Evolutionary conservation across 2,113 vertebrate species (phyloP), one percentile per base, ranked within the genome.

Genomic region (Cranoglanis bouderius): DNA sequence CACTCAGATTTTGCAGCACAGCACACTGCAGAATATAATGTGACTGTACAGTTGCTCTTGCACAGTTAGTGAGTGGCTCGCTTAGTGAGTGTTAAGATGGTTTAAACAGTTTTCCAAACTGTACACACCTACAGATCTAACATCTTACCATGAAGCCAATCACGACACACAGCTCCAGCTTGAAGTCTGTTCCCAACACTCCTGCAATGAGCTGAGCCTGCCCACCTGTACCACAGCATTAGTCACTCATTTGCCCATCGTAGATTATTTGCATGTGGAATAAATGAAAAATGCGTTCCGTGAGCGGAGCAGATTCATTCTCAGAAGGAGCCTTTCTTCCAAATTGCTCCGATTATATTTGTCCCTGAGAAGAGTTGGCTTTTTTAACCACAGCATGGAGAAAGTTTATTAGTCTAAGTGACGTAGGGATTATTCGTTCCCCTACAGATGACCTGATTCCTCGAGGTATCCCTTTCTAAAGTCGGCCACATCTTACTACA

Each of bases 241-340:
- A 63, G 57, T 63, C 57, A 84, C 55, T 63, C 82, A 84, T 84
- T 84, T 84, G 59, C 38, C 40, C 59, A 65, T 63, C 38, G 21
- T 32, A 10, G 40, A 65, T 46, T 19, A 84, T 84, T 84, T 84
- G 82, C 59, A 84, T 84, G 61, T 65, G 59, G 26, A 83, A 83
- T 83, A 65, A 65, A 84, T 84, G 82, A 65, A 65, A 65, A 84
- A 38, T 61, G 53, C 75, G 7, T 86, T 93, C 89, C 88, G 72
- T 82, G 80, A 57, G 21, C 6, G 13, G 8, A 4, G 18, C 16
- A 6, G 51, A n/a, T 53, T 80, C 77, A 53, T 51, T n/a, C 77
- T 51, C 77, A 35, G 49, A 32, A 81, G 51, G 16, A 57, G 51
- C 4, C 8, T 40, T 83, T 26, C 29, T 13, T 40, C 51, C 5